These are phyloP conservation scores for Oscheius sp. DNA, from an alignment of 2,888 invertebrate species.

Conservation along the genomic window DNA sequence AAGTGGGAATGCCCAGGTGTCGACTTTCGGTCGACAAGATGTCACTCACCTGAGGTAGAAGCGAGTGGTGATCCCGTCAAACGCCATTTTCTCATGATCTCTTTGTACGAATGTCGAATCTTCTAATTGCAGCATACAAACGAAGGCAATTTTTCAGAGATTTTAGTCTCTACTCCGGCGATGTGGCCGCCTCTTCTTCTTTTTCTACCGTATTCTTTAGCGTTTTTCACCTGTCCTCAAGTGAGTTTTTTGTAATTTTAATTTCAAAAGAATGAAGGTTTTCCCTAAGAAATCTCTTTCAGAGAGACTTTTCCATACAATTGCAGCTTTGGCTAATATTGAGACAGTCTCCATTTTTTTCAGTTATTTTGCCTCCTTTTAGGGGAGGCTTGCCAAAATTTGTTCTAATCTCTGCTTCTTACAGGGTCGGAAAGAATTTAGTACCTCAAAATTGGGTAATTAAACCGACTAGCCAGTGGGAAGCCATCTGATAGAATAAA, in stretches of 20 bases:
- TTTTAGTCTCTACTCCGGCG: neutral
- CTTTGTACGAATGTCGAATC: neutral
- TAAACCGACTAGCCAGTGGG: too few species aligned
- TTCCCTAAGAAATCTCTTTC: too few species aligned
- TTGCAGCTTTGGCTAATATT: too few species aligned
- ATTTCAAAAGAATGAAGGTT: too few species aligned
- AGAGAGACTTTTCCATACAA: too few species aligned
- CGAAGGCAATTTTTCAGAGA: neutral
- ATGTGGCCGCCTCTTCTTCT: neutral
- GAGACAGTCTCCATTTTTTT: too few species aligned
- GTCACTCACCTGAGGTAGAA: constrained; percentile 2
- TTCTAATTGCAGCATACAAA: constrained; percentile 1
- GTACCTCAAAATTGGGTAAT: too few species aligned
- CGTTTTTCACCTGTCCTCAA: neutral
- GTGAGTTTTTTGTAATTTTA: neutral
- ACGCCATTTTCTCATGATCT: neutral
- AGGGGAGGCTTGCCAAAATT: too few species aligned
- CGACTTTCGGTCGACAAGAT: neutral
- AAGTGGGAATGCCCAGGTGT: constrained; percentile 22
- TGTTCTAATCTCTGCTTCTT: too few species aligned
- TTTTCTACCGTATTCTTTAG: neutral
- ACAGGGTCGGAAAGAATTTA: too few species aligned
- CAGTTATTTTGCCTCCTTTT: too few species aligned
- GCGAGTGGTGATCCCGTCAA: neutral
- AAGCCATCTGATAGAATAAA: too few species aligned